These are phyloP conservation scores for Sympetrum striolatum DNA, from an alignment of 2,888 invertebrate genomes.

Conservation along the genomic window DNA sequence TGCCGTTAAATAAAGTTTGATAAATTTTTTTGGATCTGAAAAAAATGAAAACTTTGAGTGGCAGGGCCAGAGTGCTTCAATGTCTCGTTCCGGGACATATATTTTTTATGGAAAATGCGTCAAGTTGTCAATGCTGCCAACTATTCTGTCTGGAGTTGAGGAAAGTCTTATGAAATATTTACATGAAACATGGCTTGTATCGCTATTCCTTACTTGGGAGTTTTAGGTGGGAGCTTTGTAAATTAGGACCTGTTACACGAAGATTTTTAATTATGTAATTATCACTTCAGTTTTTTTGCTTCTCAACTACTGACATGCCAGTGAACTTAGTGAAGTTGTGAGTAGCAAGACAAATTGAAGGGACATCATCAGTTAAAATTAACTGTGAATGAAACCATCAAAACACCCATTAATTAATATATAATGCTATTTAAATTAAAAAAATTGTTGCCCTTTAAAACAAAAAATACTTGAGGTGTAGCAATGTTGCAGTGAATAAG, in stretches of 20 bases:
- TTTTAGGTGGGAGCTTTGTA: conserved; percentile 35
- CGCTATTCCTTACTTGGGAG: conserved; percentile 36
- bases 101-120: conserved; percentile 29
- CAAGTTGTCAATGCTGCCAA: conserved; percentile 12
- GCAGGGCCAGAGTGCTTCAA: conserved; percentile 24
- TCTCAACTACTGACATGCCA: conserved; percentile 36
- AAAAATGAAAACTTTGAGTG: conserved; percentile 34
- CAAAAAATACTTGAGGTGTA: conserved; percentile 2
- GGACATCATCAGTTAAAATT: conserved; percentile 16
- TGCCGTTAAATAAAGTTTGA: conserved; percentile 41
- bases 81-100: conserved; percentile 21
- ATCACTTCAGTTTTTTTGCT: conserved; percentile 20
- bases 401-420: conserved; percentile 6
- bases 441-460: conserved; percentile 17
- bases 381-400: background rate
- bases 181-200: conserved; percentile 6
- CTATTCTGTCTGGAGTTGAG: conserved; percentile 23
- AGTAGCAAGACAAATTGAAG: conserved; percentile 31
- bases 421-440: conserved; percentile 11
- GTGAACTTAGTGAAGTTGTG: conserved; percentile 41
- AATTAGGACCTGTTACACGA: conserved; percentile 30
- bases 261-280: conserved; percentile 26
- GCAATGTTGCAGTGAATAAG: conserved; percentile 35
- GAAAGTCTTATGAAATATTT: conserved; percentile 7
- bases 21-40: conserved; percentile 41